Conservation (phyloP, 2,113 vertebrate genomes). For the Nematolebias whitei region DNA sequence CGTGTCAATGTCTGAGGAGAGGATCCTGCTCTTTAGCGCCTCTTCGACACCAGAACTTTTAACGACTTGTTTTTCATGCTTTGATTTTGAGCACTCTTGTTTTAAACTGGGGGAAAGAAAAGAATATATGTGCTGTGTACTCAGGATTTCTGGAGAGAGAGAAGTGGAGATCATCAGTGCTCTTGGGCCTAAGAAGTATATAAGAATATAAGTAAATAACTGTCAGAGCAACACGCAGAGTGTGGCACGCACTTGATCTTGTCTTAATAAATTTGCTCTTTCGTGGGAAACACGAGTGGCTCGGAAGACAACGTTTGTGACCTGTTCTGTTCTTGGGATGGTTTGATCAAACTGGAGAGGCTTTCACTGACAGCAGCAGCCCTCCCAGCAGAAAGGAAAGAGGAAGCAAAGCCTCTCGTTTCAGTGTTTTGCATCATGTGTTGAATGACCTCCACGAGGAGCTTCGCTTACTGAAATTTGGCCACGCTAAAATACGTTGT, state of each 20-base stretch:
- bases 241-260: conserved; percentile 89
- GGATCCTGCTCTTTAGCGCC: conserved; percentile 75
- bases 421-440: conserved; percentile 49
- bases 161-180: conserved; percentile 85
- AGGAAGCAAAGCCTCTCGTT: conserved; percentile 52
- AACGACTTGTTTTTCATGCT: conserved; percentile 88
- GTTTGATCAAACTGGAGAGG: conserved; percentile 63
- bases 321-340: conserved; percentile 80
- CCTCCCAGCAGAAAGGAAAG: conserved; percentile 44
- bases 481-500: conserved; percentile 35
- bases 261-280: conserved; percentile 99
- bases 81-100: conserved; percentile 93
- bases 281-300: conserved; percentile 92
- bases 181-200: conserved; percentile 86
- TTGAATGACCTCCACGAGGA: conserved; percentile 50
- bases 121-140: conserved; percentile 91
- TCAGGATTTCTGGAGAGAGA: conserved; percentile 87
- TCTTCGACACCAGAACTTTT: conserved; percentile 88
- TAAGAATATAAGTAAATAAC: conserved; percentile 47
- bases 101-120: conserved; percentile 82
- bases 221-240: conserved; percentile 81
- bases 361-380: conserved; percentile 66
- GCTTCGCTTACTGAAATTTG: conserved; percentile 49
- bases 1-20: conserved; percentile 43
- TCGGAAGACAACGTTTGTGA: conserved; percentile 91